A percentile compares a stretch with the other conserved stretches of the same genome.
Conservation (phyloP, 2,888 invertebrate species). For the Melanostoma scalare region DNA sequence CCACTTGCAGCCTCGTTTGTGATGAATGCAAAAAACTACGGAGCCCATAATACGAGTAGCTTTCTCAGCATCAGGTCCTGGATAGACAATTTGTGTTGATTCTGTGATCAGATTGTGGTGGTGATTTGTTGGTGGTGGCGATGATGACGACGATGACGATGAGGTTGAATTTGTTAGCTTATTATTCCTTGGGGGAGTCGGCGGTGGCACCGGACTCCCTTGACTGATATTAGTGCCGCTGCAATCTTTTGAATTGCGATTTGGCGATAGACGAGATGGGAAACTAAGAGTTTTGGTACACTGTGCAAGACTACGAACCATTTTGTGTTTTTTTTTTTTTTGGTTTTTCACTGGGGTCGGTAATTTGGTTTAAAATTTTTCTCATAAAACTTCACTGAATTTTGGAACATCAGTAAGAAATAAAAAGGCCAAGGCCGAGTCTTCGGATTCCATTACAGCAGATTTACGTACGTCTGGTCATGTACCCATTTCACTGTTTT, state of each 20-base stretch:
- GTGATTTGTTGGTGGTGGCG: constrained; percentile 80
- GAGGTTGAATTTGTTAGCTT: constrained; percentile 83
- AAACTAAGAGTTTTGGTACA: constrained; percentile 96
- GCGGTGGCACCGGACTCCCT: constrained; percentile 80
- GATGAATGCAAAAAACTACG: constrained; percentile 96
- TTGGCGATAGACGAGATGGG: constrained; percentile 92
- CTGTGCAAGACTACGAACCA: constrained; percentile 94
- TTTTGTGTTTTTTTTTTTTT: constrained; percentile 79
- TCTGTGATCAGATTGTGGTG: constrained; percentile 85
- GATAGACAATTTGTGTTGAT: constrained; percentile 90
- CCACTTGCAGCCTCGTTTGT: constrained; percentile 98
- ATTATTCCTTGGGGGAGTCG: constrained; percentile 85
- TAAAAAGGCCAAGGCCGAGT: too few species aligned
- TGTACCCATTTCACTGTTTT: too few species aligned
- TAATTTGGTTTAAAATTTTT: constrained; percentile 66
- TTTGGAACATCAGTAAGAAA: not conserved
- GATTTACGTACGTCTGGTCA: too few species aligned
- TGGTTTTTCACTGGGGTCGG: constrained; percentile 64
- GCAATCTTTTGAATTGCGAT: constrained; percentile 89
- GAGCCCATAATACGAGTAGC: constrained; percentile 98
- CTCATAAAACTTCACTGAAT: constrained; percentile 7
- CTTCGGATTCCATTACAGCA: too few species aligned
- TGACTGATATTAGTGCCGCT: constrained; percentile 85
- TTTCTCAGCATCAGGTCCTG: constrained; percentile 94
- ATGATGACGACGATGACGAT: constrained; percentile 83